phyloP scores from a whole-genome alignment of 2,797 vertebrate species.

The Phataginus tetradactyla region DNA sequence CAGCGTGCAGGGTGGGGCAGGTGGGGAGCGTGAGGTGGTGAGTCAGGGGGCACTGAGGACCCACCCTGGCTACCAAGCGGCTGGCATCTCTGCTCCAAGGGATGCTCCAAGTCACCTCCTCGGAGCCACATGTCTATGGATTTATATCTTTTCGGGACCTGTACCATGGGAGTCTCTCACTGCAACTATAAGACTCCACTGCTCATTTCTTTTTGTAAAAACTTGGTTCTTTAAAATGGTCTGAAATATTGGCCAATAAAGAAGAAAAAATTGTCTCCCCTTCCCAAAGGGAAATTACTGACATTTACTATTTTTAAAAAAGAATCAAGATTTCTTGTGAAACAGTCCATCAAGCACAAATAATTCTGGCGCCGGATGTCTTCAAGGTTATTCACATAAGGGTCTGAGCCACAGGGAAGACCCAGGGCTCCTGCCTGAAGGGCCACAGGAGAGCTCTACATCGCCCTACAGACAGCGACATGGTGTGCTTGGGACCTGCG shows the following conservation, averaged over 20 bases:
- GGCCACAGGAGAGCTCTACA: neutral
- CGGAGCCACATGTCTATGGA: neutral
- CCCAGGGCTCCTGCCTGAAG: neutral
- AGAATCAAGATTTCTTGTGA: neutral
- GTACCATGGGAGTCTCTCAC: neutral
- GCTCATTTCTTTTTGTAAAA: slow-evolving; percentile 11
- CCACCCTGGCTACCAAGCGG: neutral
- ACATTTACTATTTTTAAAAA: neutral
- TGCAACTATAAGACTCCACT: neutral
- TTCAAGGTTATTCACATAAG: neutral
- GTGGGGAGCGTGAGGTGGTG: no score
- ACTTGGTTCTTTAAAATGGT: slow-evolving; percentile 24
- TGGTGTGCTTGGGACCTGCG: neutral
- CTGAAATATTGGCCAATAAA: neutral
- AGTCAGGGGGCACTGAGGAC: neutral
- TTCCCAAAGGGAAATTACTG: neutral
- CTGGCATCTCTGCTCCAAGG: neutral
- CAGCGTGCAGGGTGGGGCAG: no score
- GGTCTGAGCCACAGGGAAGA: neutral
- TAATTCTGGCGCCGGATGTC: neutral
- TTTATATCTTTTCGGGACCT: neutral
- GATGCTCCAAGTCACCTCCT: neutral
- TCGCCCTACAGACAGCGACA: neutral
- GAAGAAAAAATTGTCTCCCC: neutral
- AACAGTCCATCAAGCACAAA: neutral